These are phyloP conservation scores for Plecotus auritus DNA, from an alignment of 2,113 vertebrate species.

Conservation along the genomic window DNA sequence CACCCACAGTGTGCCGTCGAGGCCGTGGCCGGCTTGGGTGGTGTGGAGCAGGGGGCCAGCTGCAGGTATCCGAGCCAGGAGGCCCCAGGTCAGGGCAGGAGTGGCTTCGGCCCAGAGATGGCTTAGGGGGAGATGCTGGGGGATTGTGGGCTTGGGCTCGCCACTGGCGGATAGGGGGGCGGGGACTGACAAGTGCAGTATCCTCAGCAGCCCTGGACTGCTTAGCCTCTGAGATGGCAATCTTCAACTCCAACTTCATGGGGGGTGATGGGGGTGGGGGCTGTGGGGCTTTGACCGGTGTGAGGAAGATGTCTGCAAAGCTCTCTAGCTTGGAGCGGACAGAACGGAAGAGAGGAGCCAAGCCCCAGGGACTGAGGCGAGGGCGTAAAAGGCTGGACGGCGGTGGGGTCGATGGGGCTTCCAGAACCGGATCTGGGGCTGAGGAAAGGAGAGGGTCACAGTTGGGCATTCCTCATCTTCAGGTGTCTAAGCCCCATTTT, in stretches of 20 bases:
- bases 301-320: slow-evolving; percentile 92
- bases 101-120: slow-evolving; percentile 82
- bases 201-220: slow-evolving; percentile 41
- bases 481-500: not conserved
- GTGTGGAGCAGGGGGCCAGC: slow-evolving; percentile 51
- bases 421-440: slow-evolving; percentile 53
- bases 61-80: slow-evolving; percentile 53
- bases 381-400: slow-evolving; percentile 73
- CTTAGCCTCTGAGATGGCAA: slow-evolving; percentile 72
- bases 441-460: slow-evolving; percentile 56
- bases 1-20: slow-evolving; percentile 89
- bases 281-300: slow-evolving; percentile 77
- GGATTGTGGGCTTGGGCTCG: slow-evolving; percentile 56
- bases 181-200: slow-evolving; percentile 58
- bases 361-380: slow-evolving; percentile 82
- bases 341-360: slow-evolving; percentile 87
- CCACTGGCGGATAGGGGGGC: slow-evolving; percentile 77
- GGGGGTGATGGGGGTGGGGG: slow-evolving; percentile 44
- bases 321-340: slow-evolving; percentile 90
- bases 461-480: not conserved
- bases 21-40: slow-evolving; percentile 46
- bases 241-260: slow-evolving; percentile 77
- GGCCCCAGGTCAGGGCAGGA: slow-evolving; percentile 84
- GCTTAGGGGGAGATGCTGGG: slow-evolving; percentile 34
- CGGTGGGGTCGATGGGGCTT: slow-evolving; percentile 45